These are phyloP conservation scores for Micromussa lordhowensis DNA, from an alignment of 92 coral and sea anemone species.

Conservation along the genomic window DNA sequence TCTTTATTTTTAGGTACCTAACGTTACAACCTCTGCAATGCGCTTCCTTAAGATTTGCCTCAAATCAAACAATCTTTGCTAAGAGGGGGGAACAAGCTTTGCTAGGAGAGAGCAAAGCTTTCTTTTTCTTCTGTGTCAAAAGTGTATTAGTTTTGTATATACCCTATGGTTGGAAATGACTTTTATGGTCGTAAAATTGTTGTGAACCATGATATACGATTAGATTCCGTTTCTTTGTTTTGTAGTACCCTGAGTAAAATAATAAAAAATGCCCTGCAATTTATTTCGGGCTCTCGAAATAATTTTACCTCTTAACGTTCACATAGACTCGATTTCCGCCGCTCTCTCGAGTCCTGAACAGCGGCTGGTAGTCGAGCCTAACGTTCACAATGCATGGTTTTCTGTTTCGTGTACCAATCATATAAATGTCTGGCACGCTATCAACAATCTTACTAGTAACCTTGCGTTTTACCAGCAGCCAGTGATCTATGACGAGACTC, in stretches of 20 bases:
- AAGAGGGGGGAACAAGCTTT: not conserved
- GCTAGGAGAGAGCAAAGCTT: not conserved
- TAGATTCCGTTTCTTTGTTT: not conserved
- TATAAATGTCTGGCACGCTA: not conserved
- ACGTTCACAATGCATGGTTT: not conserved
- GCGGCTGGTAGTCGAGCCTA: no score
- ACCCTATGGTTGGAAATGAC: not conserved
- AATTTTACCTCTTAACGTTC: not conserved
- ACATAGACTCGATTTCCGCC: no score
- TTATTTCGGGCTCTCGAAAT: not conserved
- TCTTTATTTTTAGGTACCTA: not conserved
- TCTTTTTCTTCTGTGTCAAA: not conserved
- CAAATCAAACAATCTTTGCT: not conserved
- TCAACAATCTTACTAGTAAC: not conserved
- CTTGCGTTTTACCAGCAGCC: no score
- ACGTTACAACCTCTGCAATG: not conserved
- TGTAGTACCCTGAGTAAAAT: not conserved
- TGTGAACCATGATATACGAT: not conserved
- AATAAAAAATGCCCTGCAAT: not conserved
- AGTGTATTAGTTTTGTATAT: constrained; percentile 17
- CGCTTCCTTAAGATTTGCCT: not conserved
- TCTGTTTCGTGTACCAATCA: not conserved
- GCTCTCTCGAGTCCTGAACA: no score
- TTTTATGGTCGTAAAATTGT: not conserved
- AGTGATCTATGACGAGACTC: no score